Base-by-base conservation (phyloP, 2,113 vertebrate species). In the Urocolius indicus region DNA sequence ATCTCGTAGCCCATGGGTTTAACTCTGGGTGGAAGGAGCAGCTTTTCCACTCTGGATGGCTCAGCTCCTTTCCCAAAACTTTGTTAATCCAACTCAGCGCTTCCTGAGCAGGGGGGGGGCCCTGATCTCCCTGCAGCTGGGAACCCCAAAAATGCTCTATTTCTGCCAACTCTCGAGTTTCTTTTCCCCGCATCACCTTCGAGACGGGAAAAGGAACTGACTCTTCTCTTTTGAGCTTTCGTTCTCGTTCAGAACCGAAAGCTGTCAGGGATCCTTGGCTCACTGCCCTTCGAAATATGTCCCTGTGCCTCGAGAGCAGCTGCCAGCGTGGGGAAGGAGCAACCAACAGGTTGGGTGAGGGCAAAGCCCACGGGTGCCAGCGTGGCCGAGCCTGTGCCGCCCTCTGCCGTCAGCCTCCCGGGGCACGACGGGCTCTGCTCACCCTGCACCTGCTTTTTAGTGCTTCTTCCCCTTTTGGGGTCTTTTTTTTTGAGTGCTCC, bases 231-330 rank as follows among this genome's bases (percentile, higher is more conserved):
- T 54, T 76, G 8, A 6, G 41, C 66, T 96, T 93, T 94, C 85
- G 4, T 43, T 94, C 87, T 91, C 20, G 5, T 57, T 80, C 68
- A 55, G 86, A 96, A 94, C 29, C 4, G 79, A 96, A 95, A 97
- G 69, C 43, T 41, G 38, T 10, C 9, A 11, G 59, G 51, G 59
- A 14, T 6, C 17, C 17, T 41, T 36, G 27, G 51, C 27, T 55
- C 29, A 3, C 14, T 74, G 43, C 48, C 16, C 29, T 29, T 16
- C 21, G 8, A 54, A 55, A 41, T 24, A 5, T 36, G 20, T 41
- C 36, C 27, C 20, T 43, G 51, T 22, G 14, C 49, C 51, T 41
- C 26, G 19, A 55, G 51, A 32, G 69, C 36, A 17, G 68, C 48
- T 10, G 68, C 21, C 15, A 49, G 34, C 13, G 36, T 38, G 45